A percentile compares a stretch with the other conserved stretches of the same genome.
Evolutionary conservation across 2,888 invertebrate species (phyloP).

Genomic region (Tipula confusa): DNA sequence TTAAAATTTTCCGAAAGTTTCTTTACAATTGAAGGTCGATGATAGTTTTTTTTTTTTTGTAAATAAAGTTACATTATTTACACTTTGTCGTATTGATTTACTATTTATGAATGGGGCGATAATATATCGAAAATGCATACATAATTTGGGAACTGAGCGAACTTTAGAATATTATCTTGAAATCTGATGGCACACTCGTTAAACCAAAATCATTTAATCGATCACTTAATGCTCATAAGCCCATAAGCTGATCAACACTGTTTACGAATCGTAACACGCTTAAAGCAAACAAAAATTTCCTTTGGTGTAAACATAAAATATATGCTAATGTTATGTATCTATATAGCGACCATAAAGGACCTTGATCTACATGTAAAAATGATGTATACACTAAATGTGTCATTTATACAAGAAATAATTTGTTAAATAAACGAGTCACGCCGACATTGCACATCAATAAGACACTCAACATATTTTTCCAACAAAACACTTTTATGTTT

Average conservation of each 20-base stretch:
- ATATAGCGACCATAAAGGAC: too few species aligned
- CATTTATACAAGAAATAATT: neutral
- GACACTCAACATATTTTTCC: neutral
- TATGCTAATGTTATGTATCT: too few species aligned
- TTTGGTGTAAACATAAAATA: too few species aligned
- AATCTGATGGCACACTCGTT: too few species aligned
- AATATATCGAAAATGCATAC: too few species aligned
- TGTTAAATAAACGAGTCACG: neutral
- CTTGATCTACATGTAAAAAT: neutral
- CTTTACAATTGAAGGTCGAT: neutral
- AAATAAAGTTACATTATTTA: neutral
- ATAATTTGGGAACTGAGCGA: too few species aligned
- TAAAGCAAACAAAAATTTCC: too few species aligned
- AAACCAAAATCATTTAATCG: too few species aligned
- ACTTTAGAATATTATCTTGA: too few species aligned
- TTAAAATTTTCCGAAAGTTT: neutral
- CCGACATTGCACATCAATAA: neutral
- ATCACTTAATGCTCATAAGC: too few species aligned
- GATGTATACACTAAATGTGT: neutral
- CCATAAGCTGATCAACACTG: too few species aligned
- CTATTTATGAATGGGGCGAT: neutral
- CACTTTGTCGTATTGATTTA: neutral
- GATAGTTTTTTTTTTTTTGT: neutral
- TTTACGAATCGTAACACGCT: too few species aligned
- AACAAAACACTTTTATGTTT: neutral